Evolutionary conservation across 2,888 invertebrate species (phyloP).

Genomic region (Trissolcus brochymenae): DNA sequence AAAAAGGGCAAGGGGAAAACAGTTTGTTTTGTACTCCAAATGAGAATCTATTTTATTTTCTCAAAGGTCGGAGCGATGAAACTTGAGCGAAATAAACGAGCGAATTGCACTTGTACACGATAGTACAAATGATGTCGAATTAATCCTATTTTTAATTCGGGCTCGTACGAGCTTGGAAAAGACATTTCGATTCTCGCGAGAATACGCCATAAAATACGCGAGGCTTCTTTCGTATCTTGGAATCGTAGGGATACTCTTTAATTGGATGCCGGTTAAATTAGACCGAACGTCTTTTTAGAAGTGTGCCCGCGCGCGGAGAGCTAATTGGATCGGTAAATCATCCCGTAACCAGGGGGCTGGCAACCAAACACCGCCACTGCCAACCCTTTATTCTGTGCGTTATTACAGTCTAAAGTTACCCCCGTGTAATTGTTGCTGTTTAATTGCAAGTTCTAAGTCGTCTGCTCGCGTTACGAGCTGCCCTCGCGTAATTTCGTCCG

Average conservation of each 20-base stretch:
- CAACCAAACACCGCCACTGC: conserved; percentile 69
- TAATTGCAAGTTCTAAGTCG: conserved; percentile 76
- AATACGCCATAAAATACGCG: conserved; percentile 57
- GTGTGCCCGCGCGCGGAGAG: conserved; percentile 67
- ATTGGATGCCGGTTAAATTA: conserved; percentile 76
- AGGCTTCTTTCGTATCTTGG: conserved; percentile 58
- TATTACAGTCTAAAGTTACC: conserved; percentile 77
- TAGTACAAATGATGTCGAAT: conserved; percentile 51
- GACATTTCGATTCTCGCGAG: conserved; percentile 58
- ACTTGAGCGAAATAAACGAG: conserved; percentile 40
- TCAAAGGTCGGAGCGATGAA: conserved; percentile 47
- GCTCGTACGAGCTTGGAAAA: conserved; percentile 41
- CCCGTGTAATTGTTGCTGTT: conserved; percentile 77
- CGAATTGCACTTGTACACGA: conserved; percentile 46
- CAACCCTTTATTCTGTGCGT: conserved; percentile 76
- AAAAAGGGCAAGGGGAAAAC: no score
- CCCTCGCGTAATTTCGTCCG: conserved; percentile 61
- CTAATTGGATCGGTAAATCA: conserved; percentile 77
- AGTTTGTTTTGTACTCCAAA: not conserved
- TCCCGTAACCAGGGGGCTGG: conserved; percentile 74
- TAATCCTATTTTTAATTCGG: conserved; percentile 51
- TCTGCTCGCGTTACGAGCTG: conserved; percentile 64
- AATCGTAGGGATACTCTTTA: conserved; percentile 70
- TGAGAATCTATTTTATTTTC: conserved; percentile 33
- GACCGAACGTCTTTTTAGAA: conserved; percentile 75